Evolutionary conservation across 2,797 vertebrate genomes (phyloP).

Genomic region (Furcifer pardalis): DNA sequence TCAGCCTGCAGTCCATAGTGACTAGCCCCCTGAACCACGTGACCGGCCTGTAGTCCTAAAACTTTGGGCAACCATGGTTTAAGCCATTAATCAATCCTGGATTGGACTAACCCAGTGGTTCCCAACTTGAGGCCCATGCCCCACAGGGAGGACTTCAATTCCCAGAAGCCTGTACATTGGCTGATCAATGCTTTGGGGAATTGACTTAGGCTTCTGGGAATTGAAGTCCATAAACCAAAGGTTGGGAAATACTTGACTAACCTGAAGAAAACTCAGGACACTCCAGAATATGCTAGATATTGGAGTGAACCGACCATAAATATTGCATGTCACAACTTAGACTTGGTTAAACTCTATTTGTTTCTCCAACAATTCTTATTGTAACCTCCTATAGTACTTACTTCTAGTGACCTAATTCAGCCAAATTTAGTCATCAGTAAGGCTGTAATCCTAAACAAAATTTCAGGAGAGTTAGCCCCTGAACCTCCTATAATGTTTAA

Average conservation of each 20-base stretch:
- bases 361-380: background rate
- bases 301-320: background rate
- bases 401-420: background rate
- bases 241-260: background rate
- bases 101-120: no score
- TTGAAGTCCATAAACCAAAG: no score
- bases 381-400: background rate
- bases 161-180: no score
- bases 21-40: no score
- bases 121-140: no score
- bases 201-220: no score
- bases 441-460: background rate
- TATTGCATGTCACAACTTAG: background rate
- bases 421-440: background rate
- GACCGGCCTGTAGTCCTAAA: no score
- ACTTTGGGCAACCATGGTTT: no score
- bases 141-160: no score
- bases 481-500: background rate
- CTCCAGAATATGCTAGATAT: background rate
- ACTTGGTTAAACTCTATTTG: background rate
- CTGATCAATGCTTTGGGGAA: no score
- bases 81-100: background rate
- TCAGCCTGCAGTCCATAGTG: no score
- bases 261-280: background rate
- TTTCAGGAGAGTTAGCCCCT: background rate